Evolutionary conservation across 2,797 vertebrate genomes (phyloP), one percentile per base, ranked within the genome.

Genomic region (Sphenopsis melanotis): DNA sequence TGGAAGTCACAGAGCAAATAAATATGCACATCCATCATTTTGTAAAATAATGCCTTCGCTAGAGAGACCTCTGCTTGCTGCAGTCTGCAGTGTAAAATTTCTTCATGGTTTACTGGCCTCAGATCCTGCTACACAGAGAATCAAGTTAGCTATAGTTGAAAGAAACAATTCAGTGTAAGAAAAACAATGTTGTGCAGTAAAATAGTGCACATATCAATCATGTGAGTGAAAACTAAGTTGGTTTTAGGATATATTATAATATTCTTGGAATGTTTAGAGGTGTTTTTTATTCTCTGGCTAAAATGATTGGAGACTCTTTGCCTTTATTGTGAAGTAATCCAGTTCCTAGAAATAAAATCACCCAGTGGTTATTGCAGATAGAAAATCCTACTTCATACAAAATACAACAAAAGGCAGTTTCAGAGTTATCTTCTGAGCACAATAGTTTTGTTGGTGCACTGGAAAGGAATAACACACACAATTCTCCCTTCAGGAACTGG

Each of bases 1-100:
- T 69, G 71, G 87, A 94, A 97, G 95, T 92, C 95, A 96, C 90
- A 83, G 94, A 96, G 81, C 91, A 94, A 95, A 97, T 97, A 97
- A 97, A 97, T 96, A 96, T 91, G 87, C 83, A 93, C 95, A 96
- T 97, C 95, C 90, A 97, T 97, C 92, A 97, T 76, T 92, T 87
- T 89, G 90, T 83, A 70, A 94, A 96, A 87, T 90, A 90, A 94
- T 77, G 86, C 88, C 75, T 95, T 90, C 1, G 7, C 87, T 85
- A 52, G 80, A 94, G 90, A 96, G 81, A 89, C 47, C 70, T 95
- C 92, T 91, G 83, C 91, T 90, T 89, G 87, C 93, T 95, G 86
- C 72, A 69, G 87, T 69, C 85, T 72, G 84, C 69, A 80, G 72
- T 18, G 87, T 86, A 44, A 56, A 39, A 86, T 81, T 64, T 79